Evolutionary conservation across 2,113 vertebrate genomes (phyloP).

Genomic region (Nerophis ophidion): DNA sequence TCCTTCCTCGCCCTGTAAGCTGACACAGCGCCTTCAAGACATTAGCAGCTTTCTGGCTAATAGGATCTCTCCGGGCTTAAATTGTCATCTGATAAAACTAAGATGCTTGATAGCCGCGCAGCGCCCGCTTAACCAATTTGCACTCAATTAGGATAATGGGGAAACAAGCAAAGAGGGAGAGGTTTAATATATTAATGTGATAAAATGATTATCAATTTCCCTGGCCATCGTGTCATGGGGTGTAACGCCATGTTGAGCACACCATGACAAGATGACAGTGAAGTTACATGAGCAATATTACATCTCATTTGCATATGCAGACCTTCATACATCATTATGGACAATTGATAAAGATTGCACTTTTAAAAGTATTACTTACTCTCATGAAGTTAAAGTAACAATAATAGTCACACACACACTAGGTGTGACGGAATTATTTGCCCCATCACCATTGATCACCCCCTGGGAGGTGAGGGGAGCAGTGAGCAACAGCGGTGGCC

Average conservation of each 20-base stretch:
- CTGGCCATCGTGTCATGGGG: slow-evolving; percentile 23
- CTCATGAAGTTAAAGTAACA: no score
- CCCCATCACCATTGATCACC: no score
- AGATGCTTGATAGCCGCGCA: slow-evolving; percentile 80
- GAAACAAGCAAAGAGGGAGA: slow-evolving; percentile 84
- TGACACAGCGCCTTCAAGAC: slow-evolving; percentile 89
- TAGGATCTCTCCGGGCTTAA: slow-evolving; percentile 83
- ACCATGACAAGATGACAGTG: background rate
- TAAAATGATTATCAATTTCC: slow-evolving; percentile 78
- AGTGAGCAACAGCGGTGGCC: no score
- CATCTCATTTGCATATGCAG: background rate
- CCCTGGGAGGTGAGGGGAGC: no score
- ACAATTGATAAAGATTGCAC: no score
- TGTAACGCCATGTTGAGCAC: no score
- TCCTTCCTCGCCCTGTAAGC: slow-evolving; percentile 74
- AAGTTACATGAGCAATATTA: background rate
- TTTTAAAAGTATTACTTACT: no score
- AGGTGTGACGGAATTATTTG: no score
- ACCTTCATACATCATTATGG: no score
- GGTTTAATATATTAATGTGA: slow-evolving; percentile 88
- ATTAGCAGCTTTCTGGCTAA: slow-evolving; percentile 85
- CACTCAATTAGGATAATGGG: slow-evolving; percentile 93
- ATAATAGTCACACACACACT: no score
- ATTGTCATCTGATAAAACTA: slow-evolving; percentile 89
- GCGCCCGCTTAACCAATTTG: slow-evolving; percentile 90